Evolutionary conservation across 2,888 invertebrate species (phyloP).

Genomic region (Calliopum simillimum): DNA sequence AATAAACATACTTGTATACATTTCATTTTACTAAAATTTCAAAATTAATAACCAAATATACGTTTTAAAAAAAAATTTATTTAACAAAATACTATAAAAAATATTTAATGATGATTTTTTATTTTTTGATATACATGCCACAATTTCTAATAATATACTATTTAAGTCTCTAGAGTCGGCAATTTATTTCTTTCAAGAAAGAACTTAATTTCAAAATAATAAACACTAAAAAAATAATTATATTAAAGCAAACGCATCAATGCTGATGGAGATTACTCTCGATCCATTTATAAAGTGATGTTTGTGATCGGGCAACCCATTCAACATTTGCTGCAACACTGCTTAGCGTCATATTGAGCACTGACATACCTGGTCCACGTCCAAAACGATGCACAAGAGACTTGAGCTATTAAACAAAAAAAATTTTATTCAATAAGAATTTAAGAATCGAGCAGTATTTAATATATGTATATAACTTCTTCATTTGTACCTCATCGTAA

Average conservation of each 20-base stretch:
- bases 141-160: conserved; percentile 7
- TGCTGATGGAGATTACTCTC: conserved; percentile 64
- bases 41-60: too few species aligned
- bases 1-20: too few species aligned
- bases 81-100: not conserved
- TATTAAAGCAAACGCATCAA: conserved; percentile 50
- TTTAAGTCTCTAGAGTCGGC: conserved; percentile 24
- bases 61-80: not conserved
- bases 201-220: not conserved
- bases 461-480: too few species aligned
- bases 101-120: not conserved
- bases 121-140: conserved; percentile 18
- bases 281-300: conserved; percentile 67
- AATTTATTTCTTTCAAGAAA: not conserved
- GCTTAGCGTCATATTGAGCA: conserved; percentile 67
- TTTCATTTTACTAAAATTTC: too few species aligned
- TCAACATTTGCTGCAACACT: conserved; percentile 68
- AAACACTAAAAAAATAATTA: not conserved
- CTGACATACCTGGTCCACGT: conserved; percentile 66
- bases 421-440: not conserved
- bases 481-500: conserved; percentile 64
- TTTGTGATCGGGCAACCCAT: conserved; percentile 66
- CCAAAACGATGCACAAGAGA: conserved; percentile 67
- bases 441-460: too few species aligned
- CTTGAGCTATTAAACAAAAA: conserved; percentile 58